These are phyloP conservation scores for Marmota flaviventris DNA, from an alignment of 2,113 vertebrate genomes.

Conservation along the genomic window DNA sequence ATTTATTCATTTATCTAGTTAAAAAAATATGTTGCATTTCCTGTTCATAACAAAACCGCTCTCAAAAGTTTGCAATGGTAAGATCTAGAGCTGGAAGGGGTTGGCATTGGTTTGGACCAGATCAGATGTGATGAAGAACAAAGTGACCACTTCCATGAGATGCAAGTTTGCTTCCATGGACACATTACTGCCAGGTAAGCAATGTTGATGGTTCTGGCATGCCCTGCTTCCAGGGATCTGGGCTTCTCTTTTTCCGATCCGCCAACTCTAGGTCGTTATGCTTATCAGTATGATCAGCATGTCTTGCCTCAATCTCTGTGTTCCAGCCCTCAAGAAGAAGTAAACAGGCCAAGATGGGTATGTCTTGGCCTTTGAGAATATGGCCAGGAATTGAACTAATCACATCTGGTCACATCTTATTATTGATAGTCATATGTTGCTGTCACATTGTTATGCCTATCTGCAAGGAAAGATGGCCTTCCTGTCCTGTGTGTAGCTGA, in stretches of 20 bases:
- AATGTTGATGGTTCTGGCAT: neutral
- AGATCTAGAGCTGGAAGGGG: neutral
- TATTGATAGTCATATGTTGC: neutral
- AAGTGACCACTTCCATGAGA: neutral
- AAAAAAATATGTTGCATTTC: constrained; percentile 2
- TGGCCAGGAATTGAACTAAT: neutral
- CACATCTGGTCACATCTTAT: neutral
- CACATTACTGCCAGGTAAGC: neutral
- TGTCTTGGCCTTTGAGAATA: neutral
- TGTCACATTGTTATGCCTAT: neutral
- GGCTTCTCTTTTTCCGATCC: neutral
- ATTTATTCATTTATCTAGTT: neutral
- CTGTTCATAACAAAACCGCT: neutral
- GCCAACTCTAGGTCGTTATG: neutral
- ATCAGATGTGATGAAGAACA: neutral
- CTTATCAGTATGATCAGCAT: neutral
- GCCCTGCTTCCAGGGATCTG: neutral
- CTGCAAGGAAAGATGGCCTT: neutral
- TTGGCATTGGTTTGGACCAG: neutral
- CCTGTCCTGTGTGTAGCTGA: neutral
- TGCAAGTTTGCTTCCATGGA: neutral
- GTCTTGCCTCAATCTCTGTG: neutral
- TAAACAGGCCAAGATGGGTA: neutral
- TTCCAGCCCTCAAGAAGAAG: neutral
- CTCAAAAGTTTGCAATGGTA: neutral